Evolutionary conservation across 2,888 invertebrate genomes (phyloP), one percentile per base, ranked within the genome.

Genomic region (Pomacea canaliculata): DNA sequence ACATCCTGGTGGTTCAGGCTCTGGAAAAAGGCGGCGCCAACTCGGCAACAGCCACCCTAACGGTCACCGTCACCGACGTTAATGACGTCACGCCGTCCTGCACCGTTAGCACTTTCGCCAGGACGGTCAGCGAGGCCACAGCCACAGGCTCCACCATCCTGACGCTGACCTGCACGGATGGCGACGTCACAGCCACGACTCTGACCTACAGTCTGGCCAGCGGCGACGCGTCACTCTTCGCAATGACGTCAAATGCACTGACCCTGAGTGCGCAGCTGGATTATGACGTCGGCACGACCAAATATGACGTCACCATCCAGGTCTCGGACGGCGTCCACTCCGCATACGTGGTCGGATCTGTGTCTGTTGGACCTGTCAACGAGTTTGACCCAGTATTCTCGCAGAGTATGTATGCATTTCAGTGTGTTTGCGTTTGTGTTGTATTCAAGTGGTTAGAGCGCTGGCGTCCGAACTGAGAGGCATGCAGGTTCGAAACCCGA

Each of bases 1-100:
- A 80, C 60, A 70, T 67, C 9, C 59, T 78, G 18, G 63, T 74
- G 23, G 77, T 97, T 0, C 96, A 77, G 77, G 80, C 80, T 16
- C 49, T 76, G 13, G 86, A 86, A 68, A 78, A 78, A 18, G 77
- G 71, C 16, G 83, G 82, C 0, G 76, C 79, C 18, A 79, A 83
- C 68, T 76, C 82, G 13, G 82, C 82, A 3, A 78, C 82, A 0
- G 81, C 76, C 7, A 78, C 82, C 12, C 76, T 79, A 4, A 80
- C 78, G 19, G 77, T 81, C 46, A 71, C 51, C 3, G 66, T 81
- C 1, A 65, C 62, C 12, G 81, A 81, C 65, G 60, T 76, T 27
- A 81, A 81, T 74, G 81, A 81, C 71, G 67, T 71, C 19, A 49
- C 46, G n/a, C 86, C 86, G 12, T 70, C 77, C 8, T 86, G 85